Percentiles rank a stretch among this genome's conserved stretches.
Evolutionary conservation across 53 echinoderm and acorn worm genomes (phyloP).

Genomic region (Zoroaster sp.): DNA sequence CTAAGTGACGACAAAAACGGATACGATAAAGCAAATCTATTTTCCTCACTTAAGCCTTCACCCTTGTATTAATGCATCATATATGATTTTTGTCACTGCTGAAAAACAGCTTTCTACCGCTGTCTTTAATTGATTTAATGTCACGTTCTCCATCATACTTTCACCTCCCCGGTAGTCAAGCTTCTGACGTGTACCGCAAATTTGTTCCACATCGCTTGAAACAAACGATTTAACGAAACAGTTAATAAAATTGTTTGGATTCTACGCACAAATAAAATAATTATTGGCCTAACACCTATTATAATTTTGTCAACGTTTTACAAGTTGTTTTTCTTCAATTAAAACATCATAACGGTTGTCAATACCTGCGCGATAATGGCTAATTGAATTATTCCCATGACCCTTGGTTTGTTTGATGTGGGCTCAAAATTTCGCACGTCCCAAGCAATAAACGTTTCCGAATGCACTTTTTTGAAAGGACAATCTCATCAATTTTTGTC

Average conservation of each 20-base stretch:
- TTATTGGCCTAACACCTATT: neutral
- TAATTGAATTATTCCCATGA: slow-evolving; percentile 16
- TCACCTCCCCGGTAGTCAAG: neutral
- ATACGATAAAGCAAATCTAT: neutral
- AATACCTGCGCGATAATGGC: neutral
- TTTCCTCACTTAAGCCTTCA: slow-evolving; percentile 8
- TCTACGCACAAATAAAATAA: neutral
- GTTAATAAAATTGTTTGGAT: neutral
- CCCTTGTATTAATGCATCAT: neutral
- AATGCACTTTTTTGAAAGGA: slow-evolving; percentile 4
- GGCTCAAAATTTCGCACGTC: neutral
- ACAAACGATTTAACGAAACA: no score
- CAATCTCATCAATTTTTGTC: neutral
- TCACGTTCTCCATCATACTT: neutral
- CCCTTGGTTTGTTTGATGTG: slow-evolving; percentile 21
- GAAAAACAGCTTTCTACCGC: neutral
- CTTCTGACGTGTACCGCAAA: no score
- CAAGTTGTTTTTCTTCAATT: neutral
- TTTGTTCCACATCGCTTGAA: no score
- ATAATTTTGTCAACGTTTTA: neutral
- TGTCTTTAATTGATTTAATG: neutral
- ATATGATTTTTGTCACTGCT: neutral
- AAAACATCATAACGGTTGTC: slow-evolving; percentile 28
- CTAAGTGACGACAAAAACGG: neutral
- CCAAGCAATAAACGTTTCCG: neutral